Base-by-base conservation (phyloP, 2,113 vertebrate species). In the Macquaria ambigua region DNA sequence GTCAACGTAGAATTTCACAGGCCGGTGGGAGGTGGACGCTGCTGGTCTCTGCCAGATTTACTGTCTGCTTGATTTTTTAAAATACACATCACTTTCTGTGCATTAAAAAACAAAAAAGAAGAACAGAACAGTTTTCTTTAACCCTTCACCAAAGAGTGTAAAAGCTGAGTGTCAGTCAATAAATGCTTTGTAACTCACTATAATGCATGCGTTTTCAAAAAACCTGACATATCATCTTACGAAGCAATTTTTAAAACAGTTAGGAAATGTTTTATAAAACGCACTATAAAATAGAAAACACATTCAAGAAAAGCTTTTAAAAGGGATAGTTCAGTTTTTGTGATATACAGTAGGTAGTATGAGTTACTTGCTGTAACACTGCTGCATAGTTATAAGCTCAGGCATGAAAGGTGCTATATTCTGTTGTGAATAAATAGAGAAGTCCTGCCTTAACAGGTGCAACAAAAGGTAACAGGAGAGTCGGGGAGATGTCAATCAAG, bases 1-100 rank as follows among this genome's bases (percentile, higher is more conserved):
- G 61, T 76, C 5, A 53, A 66, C 68, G 69, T n/a, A 39, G 73
- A 61, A 88, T 81, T 81, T 79, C 74, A 61, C 37, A 12, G 72
- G 34, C 14, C 7, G 4, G 67, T 63, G 53, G 71, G 66, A 80
- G 78, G 50, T 23, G 23, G 61, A 28, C 8, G 3, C 41, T 59
- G 39, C 39, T 34, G 46, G 16, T 52, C 23, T 58, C 41, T 55
- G 25, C 9, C 31, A 64, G 43, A 58, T 75, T 81, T 63, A 59
- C 43, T 70, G 28, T 43, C 21, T 3, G 69, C 39, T 46, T 53
- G 16, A 72, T 68, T 73, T 72, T 23, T 6, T 58, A 37, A 53
- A 74, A 37, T 3, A 39, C 62, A 71, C n/a, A 34, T 52, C 10
- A 62, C 34, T 21, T 53, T 71, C 31, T 37, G 8, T 59, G 37